phyloP scores from a whole-genome alignment of 2,797 vertebrate species.

The Silurus lanzhouensis region DNA sequence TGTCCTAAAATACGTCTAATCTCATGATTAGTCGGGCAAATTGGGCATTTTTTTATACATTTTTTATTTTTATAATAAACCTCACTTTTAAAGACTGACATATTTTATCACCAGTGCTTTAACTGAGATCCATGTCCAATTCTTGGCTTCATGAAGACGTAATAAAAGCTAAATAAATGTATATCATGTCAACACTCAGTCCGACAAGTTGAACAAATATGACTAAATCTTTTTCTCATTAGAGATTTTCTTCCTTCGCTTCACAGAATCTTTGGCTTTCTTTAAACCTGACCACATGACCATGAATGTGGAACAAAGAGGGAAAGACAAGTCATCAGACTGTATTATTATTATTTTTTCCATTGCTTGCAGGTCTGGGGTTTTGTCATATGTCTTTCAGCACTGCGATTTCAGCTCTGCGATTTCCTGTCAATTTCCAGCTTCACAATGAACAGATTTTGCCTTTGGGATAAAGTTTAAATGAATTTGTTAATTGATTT shows the following conservation, averaged over 20 bases:
- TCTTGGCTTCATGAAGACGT: not conserved
- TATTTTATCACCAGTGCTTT: not conserved
- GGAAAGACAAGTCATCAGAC: conserved; percentile 15
- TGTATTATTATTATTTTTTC: conserved; percentile 22
- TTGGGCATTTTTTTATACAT: not conserved
- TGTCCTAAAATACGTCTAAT: not conserved
- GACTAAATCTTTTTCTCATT: conserved; percentile 14
- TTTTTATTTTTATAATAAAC: not conserved
- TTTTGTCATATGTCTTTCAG: conserved; percentile 1
- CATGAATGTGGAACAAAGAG: not conserved
- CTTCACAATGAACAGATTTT: not conserved
- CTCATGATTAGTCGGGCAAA: not conserved
- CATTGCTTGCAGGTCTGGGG: not conserved
- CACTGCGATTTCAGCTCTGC: conserved; percentile 3
- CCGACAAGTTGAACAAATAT: conserved; percentile 7
- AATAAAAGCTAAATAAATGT: not conserved
- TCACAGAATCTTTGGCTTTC: not conserved
- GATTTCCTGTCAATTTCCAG: conserved; percentile 1
- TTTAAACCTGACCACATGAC: not conserved
- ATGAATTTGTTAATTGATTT: no score
- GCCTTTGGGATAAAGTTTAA: not conserved
- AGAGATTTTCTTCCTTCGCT: conserved; percentile 13
- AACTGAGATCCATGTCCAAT: not conserved
- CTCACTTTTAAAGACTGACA: not conserved
- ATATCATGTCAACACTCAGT: conserved; percentile 16